A percentile compares a stretch with the other conserved stretches of the same genome.
These are phyloP conservation scores for Drosophila helvetica DNA, from an alignment of 2,888 invertebrate species.

Conservation along the genomic window DNA sequence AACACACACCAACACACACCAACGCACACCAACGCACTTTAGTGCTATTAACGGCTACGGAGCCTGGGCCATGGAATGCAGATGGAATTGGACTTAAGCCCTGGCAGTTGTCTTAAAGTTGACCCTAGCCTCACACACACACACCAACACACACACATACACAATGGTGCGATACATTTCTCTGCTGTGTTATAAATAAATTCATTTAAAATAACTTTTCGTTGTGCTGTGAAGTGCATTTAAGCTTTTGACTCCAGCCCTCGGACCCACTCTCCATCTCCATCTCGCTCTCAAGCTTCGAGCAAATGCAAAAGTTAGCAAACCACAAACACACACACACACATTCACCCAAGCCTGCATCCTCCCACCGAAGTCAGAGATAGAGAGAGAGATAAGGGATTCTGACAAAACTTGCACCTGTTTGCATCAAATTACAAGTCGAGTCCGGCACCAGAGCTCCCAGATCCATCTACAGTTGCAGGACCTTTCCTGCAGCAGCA, in stretches of 20 bases:
- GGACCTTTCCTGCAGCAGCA: conserved; percentile 11
- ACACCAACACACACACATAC: conserved; percentile 15
- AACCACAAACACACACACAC: conserved; percentile 44
- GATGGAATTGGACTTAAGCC: conserved; percentile 66
- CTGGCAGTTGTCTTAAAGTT: conserved; percentile 71
- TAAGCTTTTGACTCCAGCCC: conserved; percentile 50
- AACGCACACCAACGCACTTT: conserved; percentile 57
- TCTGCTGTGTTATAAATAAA: conserved; percentile 57
- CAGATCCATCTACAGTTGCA: conserved; percentile 5
- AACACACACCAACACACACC: conserved; percentile 50
- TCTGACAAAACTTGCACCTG: conserved; percentile 63
- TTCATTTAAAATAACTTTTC: conserved; percentile 61
- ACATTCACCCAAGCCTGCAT: background rate
- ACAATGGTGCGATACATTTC: conserved; percentile 8
- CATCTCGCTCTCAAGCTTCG: background rate
- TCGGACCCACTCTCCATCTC: conserved; percentile 11
- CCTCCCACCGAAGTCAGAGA: background rate
- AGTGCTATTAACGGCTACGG: conserved; percentile 54
- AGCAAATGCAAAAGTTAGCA: conserved; percentile 53
- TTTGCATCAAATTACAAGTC: conserved; percentile 64
- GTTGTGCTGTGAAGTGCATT: conserved; percentile 63
- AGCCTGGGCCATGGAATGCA: conserved; percentile 22
- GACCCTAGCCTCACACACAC: conserved; percentile 44
- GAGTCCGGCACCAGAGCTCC: conserved; percentile 30
- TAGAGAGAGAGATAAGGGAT: conserved; percentile 17